Base-by-base conservation (phyloP, 2,113 vertebrate species). In the Hystrix brachyura region DNA sequence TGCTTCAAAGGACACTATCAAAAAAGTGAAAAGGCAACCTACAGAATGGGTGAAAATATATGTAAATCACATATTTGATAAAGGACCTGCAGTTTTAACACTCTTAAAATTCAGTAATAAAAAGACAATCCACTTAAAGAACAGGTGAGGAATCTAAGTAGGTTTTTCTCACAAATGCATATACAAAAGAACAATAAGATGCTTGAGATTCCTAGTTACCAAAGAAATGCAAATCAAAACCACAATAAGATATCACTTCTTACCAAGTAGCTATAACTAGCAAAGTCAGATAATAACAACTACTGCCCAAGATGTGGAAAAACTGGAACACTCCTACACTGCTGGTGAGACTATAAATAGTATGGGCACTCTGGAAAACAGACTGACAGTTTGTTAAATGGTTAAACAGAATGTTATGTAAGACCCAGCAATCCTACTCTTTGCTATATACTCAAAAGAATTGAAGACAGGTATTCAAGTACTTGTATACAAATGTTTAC, bases 171-270 rank as follows among this genome's bases (percentile, higher is more conserved):
- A n/a, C 51, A 94, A 96, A 43, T 55, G 55, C 43, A 38, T 11
- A 51, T 2, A 34, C 21, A 69, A 48, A 94, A 67, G 46, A 14
- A 3, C 46, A 78, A 48, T 48, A 51, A 87, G 48, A 79, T 57
- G 72, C 48, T 57, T 62, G 78, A 79, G 29, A 23, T 82, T 12
- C 81, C 71, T 43, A 69, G 74, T 86, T 32, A 62, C 38, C 53
- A 92, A 94, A 74, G 27, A 93, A 94, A 90, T 51, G 7, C 32
- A 94, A 92, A 85, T 60, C 57, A 62, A 86, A 72, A 82, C 46
- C 72, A 32, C 51, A 92, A 3, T 18, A 29, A 89, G 27, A 60
- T 65, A 74, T 19, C 48, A 87, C 57, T 69, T 80, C n/a, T 46
- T 34, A 81, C 64, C 64, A 78, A 46, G 19, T 14, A 76, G 88